phyloP scores from a whole-genome alignment of 1,140 invertebrate species.

The Dendroctonus valens region DNA sequence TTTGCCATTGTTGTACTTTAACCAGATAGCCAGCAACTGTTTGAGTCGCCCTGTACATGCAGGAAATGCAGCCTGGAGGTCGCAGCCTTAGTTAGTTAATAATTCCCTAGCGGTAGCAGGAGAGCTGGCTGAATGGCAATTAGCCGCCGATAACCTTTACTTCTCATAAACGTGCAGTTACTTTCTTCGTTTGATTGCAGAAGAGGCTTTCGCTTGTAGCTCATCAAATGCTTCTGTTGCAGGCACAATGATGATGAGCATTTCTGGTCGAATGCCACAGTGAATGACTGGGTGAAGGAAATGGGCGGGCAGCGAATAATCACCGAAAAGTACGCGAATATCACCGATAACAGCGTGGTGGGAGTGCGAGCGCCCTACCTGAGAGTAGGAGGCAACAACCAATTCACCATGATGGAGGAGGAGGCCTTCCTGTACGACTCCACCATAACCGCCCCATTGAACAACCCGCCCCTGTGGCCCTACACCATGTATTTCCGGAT shows the following conservation, averaged over 20 bases:
- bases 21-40: too few species aligned
- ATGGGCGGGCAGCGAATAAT: conserved; percentile 95
- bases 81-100: background rate
- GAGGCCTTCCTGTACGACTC: conserved; percentile 95
- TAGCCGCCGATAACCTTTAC: background rate
- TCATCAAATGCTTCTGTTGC: conserved; percentile 21
- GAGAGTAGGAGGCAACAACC: conserved; percentile 91
- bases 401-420: conserved; percentile 98
- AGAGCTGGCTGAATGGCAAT: conserved; percentile 2
- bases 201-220: background rate
- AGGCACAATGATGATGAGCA: conserved; percentile 90
- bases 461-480: conserved; percentile 92
- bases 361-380: conserved; percentile 92
- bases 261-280: conserved; percentile 91
- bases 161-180: background rate
- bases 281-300: conserved; percentile 94
- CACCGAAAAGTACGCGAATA: conserved; percentile 87
- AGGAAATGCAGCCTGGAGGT: conserved; percentile 6
- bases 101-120: background rate
- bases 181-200: background rate
- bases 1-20: too few species aligned
- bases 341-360: conserved; percentile 91
- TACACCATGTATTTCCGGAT: conserved; percentile 98
- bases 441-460: conserved; percentile 89
- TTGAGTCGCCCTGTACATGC: background rate